Conservation (phyloP, 2,113 vertebrate genomes). For the Larimichthys crocea region DNA sequence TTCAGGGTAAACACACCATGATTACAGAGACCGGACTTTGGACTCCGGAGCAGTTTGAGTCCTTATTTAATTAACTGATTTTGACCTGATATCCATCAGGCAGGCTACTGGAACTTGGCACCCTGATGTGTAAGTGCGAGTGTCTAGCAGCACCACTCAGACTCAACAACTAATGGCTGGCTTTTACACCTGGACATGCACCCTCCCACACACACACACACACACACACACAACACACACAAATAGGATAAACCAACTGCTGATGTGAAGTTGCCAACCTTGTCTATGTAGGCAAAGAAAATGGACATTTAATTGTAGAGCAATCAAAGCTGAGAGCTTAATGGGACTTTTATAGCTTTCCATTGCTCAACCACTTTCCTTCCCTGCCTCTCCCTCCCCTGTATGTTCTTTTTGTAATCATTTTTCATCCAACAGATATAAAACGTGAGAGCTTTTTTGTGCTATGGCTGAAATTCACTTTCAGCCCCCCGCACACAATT, state of each 20-base stretch:
- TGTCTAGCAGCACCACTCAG: conserved; percentile 36
- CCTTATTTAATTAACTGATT: conserved; percentile 66
- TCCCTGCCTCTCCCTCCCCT: conserved; percentile 11
- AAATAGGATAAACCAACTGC: conserved; percentile 48
- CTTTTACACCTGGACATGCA: conserved; percentile 30
- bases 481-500: not conserved
- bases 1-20: conserved; percentile 21
- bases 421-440: conserved; percentile 10
- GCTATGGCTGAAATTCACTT: not conserved
- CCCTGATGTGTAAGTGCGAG: conserved; percentile 38
- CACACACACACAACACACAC: conserved; percentile 30
- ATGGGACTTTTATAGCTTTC: conserved; percentile 75
- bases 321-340: conserved; percentile 79
- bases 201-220: conserved; percentile 19
- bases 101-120: conserved; percentile 45
- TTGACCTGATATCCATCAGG: conserved; percentile 65
- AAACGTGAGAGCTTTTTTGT: conserved; percentile 2
- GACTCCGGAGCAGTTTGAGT: conserved; percentile 36
- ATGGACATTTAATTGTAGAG: conserved; percentile 79
- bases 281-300: conserved; percentile 71
- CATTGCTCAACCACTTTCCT: conserved; percentile 48
- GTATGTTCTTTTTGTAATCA: not conserved
- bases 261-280: conserved; percentile 56
- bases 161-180: conserved; percentile 53
- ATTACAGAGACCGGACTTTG: conserved; percentile 25